Evolutionary conservation across 2,113 vertebrate species (phyloP), one percentile per base, ranked within the genome.

Genomic region (Bubo bubo): DNA sequence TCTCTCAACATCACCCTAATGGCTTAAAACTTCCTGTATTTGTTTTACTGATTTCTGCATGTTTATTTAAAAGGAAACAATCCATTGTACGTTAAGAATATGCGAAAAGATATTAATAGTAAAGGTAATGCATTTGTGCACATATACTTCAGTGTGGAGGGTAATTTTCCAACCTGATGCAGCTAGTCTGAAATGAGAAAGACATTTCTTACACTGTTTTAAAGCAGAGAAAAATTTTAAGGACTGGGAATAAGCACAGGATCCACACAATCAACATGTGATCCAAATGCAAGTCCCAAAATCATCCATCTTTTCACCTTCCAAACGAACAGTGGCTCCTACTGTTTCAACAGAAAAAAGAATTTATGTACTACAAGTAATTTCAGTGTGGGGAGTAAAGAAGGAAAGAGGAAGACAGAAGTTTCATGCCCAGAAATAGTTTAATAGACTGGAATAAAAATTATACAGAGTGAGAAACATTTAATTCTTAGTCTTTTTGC

Each of bases 41-140:
- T 96, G 96, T 97, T 94, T 96, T 17, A 92, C 96, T 53, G 79
- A 27, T 91, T 97, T 80, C 88, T 90, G 79, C 83, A 7, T 94
- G 94, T 97, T 97, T 96, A 73, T 93, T 86, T 86, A 15, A 95
- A 94, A 97, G 96, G 95, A 97, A 97, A 96, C 76, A 97, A 97
- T 97, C 93, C 88, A 97, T 95, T 96, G 96, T 95, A 86, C 1
- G 3, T 83, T 56, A 86, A 86, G 93, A 97, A 95, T 95, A 97
- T 91, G 59, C 88, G 79, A 66, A 39, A 47, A 88, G 88, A 53
- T 93, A 96, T 94, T 76, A 94, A 97, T 92, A 95, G 95, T 19
- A 58, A 73, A 92, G 55, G 59, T 20, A 92, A 86, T 43, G 93
- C 22, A 72, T 59, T 83, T 86, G 53, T 88, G 82, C 58, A 70